These are phyloP conservation scores for Amblyjoppa proteus DNA, from an alignment of 2,888 invertebrate species.

Conservation along the genomic window DNA sequence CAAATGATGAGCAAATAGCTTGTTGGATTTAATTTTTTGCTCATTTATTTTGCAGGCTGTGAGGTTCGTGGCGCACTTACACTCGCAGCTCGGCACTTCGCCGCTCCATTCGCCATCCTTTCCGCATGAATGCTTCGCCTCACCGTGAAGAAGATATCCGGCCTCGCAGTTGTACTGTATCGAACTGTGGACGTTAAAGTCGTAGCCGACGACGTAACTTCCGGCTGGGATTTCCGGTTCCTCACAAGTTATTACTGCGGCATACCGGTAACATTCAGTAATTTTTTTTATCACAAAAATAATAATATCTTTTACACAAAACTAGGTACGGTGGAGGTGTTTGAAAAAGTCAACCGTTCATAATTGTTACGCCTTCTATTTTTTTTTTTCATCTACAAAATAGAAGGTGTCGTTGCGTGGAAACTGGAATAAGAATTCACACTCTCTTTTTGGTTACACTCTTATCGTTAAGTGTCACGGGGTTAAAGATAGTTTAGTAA, in stretches of 20 bases:
- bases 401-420: no score
- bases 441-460: no score
- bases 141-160: conserved; percentile 93
- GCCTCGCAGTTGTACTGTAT: conserved; percentile 96
- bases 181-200: conserved; percentile 94
- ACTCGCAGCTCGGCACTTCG: conserved; percentile 93
- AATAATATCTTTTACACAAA: not conserved
- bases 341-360: conserved; percentile 7
- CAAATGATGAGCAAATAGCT: not conserved
- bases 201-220: conserved; percentile 95
- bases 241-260: conserved; percentile 93
- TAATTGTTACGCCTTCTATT: no score
- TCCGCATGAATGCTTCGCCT: conserved; percentile 89
- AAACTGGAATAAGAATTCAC: no score
- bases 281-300: conserved; percentile 39
- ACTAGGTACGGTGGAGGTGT: conserved; percentile 26
- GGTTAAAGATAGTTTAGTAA: not conserved
- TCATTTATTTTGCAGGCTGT: not conserved
- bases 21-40: not conserved
- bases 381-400: no score
- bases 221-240: conserved; percentile 95
- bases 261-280: conserved; percentile 34
- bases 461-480: not conserved
- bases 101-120: conserved; percentile 94
- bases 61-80: conserved; percentile 86